A percentile compares a stretch with the other conserved stretches of the same genome.
phyloP scores from a whole-genome alignment of 1,140 invertebrate species.

The Drosophila bocki region DNA sequence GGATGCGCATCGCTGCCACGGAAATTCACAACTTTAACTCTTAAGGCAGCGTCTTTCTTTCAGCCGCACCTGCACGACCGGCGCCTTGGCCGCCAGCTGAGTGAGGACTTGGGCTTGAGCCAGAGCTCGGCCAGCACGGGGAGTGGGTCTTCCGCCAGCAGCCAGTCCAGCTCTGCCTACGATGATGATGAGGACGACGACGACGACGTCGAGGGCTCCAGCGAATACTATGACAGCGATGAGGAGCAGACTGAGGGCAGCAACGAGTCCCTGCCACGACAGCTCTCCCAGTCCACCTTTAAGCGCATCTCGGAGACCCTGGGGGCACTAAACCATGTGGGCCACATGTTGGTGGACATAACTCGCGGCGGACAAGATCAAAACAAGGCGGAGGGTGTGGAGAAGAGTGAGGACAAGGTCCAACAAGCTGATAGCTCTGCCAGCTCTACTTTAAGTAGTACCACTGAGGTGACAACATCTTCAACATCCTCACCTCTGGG shows the following conservation, averaged over 20 bases:
- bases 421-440: conserved; percentile 2
- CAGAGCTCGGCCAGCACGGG: conserved; percentile 44
- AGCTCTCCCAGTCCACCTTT: conserved; percentile 87
- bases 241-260: conserved; percentile 61
- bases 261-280: conserved; percentile 80
- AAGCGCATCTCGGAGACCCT: conserved; percentile 89
- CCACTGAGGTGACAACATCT: conserved; percentile 19
- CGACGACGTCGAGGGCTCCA: conserved; percentile 66
- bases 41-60: conserved; percentile 85
- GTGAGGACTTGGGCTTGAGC: conserved; percentile 39
- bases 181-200: conserved; percentile 58
- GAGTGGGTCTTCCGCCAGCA: conserved; percentile 35
- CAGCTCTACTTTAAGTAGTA: conserved; percentile 2
- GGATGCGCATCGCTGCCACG: conserved; percentile 35
- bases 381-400: conserved; percentile 71
- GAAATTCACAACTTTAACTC: conserved; percentile 83
- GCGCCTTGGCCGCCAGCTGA: conserved; percentile 69
- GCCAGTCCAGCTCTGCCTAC: conserved; percentile 44
- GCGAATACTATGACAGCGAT: conserved; percentile 78
- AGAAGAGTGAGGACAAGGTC: conserved; percentile 40
- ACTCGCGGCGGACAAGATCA: conserved; percentile 86
- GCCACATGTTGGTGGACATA: conserved; percentile 93
- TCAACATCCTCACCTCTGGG: neutral
- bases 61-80: conserved; percentile 76
- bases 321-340: conserved; percentile 92